Percentiles rank a stretch among this genome's conserved stretches.
These are phyloP conservation scores for Myathropa florea DNA, from an alignment of 2,888 invertebrate genomes.

Conservation along the genomic window DNA sequence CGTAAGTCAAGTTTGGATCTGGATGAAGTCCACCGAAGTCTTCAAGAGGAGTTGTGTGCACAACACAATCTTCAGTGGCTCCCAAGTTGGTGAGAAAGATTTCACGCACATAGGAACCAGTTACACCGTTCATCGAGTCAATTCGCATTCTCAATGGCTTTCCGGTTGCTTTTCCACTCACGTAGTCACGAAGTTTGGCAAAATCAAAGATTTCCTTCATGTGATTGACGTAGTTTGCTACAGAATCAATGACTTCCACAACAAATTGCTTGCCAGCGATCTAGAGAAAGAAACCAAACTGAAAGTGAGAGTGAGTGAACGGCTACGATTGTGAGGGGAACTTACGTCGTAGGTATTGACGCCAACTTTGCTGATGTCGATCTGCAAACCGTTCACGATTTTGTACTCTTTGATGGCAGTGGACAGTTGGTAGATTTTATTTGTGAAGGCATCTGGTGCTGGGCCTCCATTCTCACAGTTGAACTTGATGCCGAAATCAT, in stretches of 20 bases:
- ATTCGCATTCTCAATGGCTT: slow-evolving; percentile 92
- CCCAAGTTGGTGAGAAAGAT: slow-evolving; percentile 94
- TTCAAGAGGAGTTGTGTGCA: slow-evolving; percentile 90
- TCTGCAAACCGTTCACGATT: slow-evolving; percentile 88
- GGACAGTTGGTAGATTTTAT: slow-evolving; percentile 92
- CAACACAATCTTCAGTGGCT: slow-evolving; percentile 86
- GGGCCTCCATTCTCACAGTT: slow-evolving; percentile 99
- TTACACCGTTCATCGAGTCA: slow-evolving; percentile 98
- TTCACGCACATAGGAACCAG: slow-evolving; percentile 95
- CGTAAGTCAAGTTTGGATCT: slow-evolving; percentile 97
- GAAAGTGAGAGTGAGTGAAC: neutral
- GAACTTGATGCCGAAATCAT: slow-evolving; percentile 99
- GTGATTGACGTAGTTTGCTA: slow-evolving; percentile 91
- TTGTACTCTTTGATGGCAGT: slow-evolving; percentile 90
- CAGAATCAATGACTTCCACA: slow-evolving; percentile 95
- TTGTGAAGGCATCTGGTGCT: slow-evolving; percentile 94
- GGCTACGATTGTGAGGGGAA: too few relatives aligned
- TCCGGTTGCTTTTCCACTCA: slow-evolving; percentile 85
- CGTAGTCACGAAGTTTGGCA: slow-evolving; percentile 86
- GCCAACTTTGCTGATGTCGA: slow-evolving; percentile 89
- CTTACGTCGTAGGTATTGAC: slow-evolving; percentile 83
- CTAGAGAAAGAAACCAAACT: slow-evolving; percentile 78
- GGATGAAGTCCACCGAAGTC: slow-evolving; percentile 99
- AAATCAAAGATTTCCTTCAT: slow-evolving; percentile 99
- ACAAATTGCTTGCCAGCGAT: slow-evolving; percentile 87